A percentile compares a stretch with the other conserved stretches of the same genome.
These are phyloP conservation scores for Oncorhynchus nerka DNA, from an alignment of 2,113 vertebrate species.

Conservation along the genomic window DNA sequence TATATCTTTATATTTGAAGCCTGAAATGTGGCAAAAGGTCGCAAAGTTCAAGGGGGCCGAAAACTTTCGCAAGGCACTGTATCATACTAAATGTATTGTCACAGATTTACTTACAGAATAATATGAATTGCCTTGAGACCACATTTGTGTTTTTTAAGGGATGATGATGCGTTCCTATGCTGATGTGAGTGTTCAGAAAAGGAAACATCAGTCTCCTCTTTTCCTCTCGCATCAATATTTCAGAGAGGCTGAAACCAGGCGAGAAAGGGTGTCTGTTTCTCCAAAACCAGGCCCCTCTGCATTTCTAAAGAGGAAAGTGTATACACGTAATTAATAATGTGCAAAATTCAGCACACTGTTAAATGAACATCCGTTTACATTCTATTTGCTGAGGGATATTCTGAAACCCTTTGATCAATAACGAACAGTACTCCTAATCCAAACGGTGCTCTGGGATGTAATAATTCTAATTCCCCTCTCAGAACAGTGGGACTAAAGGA, in stretches of 20 bases:
- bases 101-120: too few species aligned
- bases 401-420: neutral
- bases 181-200: neutral
- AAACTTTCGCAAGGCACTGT: too few species aligned
- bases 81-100: too few species aligned
- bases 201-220: neutral
- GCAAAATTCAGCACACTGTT: neutral
- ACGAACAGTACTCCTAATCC: neutral
- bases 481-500: neutral
- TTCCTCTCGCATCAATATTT: constrained; percentile 7
- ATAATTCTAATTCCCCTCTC: neutral
- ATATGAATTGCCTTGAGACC: too few species aligned
- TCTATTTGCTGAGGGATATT: neutral
- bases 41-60: too few species aligned
- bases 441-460: neutral
- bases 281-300: too few species aligned
- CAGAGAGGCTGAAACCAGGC: neutral
- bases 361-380: neutral
- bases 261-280: neutral
- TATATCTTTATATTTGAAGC: too few species aligned
- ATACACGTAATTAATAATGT: neutral
- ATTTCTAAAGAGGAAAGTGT: neutral
- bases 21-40: too few species aligned
- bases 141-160: too few species aligned
- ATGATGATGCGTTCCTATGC: too few species aligned